Base-by-base conservation (phyloP, 2,888 invertebrate species). In the Dorcus hopei region DNA sequence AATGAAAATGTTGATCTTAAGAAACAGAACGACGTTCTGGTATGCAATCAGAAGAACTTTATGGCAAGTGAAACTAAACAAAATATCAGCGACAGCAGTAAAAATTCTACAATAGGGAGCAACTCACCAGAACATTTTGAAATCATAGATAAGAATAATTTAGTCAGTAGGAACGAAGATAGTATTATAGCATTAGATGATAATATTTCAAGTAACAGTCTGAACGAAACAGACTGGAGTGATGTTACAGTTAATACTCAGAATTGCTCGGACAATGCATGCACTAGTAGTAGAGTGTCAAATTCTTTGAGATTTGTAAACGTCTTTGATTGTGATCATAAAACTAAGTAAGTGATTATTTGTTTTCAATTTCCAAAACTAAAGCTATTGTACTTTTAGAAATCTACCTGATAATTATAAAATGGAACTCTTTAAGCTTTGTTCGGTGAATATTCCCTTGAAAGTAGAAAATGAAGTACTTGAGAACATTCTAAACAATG, bases 71-170 rank as follows among this genome's bases (percentile, higher is more conserved):
- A 54, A 16, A 41, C 43, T 48, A 42, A 49, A 38, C 42, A 54
- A 52, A 50, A 55, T 26, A 53, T 54, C 19, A 41, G 45, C 40
- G 40, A 41, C 49, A 66, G 66, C 41, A 61, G 68, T 59, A 68
- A 72, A 62, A 68, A 68, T 62, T 69, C 74, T 38, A 69, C 83
- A 0, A 82, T 81, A 1, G 80, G 83, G 51, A 84, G 85, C 68
- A 82, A 80, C 1, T 84, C 85, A 1, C 85, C 85, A 0, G 85
- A 86, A 65, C 82, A 83, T 69, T 86, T 86, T 74, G 86, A 86
- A 74, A 83, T 86, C 68, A 84, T 86, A 63, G 84, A 84, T 52
- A 82, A 70, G 66, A 71, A 58, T 41, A 62, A 54, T 55, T 54
- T 63, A 9, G 51, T 55, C 11, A 54, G 47, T 26, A 69, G 65